Percentiles rank a stretch among this genome's conserved stretches.
Conservation (phyloP, 2,797 vertebrate species). For the Caiman crocodilus region DNA sequence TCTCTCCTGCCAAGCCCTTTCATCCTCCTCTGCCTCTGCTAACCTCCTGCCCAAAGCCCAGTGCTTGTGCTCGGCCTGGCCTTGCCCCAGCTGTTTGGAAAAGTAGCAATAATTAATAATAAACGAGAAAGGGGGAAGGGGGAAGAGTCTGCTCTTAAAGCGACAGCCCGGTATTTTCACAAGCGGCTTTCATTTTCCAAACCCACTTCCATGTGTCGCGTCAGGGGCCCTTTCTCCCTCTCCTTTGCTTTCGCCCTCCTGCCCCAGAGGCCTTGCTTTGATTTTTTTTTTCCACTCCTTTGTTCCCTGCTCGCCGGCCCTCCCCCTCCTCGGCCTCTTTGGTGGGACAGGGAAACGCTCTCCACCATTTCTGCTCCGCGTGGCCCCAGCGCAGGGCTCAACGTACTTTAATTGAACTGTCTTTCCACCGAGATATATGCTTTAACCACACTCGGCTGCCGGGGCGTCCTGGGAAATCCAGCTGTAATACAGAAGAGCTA, state of each 20-base stretch:
- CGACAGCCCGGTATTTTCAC: constrained; percentile 23
- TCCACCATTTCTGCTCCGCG: neutral
- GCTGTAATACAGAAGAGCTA: neutral
- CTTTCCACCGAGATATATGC: constrained; percentile 58
- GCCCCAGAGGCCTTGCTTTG: constrained; percentile 38
- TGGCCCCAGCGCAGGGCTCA: neutral
- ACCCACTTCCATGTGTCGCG: neutral
- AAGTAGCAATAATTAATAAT: constrained; percentile 76
- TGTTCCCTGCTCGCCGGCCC: neutral
- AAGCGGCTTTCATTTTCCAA: neutral
- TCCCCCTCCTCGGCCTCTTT: neutral
- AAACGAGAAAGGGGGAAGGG: constrained; percentile 27
- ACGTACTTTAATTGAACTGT: constrained; percentile 60
- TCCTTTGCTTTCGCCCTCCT: neutral
- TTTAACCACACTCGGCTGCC: constrained; percentile 41
- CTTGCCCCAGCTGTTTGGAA: constrained; percentile 51
- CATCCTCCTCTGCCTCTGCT: neutral
- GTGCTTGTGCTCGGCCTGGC: neutral
- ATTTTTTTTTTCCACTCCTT: constrained; percentile 46
- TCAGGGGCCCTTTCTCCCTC: constrained; percentile 31
- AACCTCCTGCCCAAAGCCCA: neutral
- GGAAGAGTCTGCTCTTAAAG: constrained; percentile 51
- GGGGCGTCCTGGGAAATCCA: neutral
- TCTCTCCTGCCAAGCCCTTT: neutral
- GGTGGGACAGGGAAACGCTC: constrained; percentile 17